These are phyloP conservation scores for Augochlorella aurata DNA, from an alignment of 2,888 invertebrate species.

Conservation along the genomic window DNA sequence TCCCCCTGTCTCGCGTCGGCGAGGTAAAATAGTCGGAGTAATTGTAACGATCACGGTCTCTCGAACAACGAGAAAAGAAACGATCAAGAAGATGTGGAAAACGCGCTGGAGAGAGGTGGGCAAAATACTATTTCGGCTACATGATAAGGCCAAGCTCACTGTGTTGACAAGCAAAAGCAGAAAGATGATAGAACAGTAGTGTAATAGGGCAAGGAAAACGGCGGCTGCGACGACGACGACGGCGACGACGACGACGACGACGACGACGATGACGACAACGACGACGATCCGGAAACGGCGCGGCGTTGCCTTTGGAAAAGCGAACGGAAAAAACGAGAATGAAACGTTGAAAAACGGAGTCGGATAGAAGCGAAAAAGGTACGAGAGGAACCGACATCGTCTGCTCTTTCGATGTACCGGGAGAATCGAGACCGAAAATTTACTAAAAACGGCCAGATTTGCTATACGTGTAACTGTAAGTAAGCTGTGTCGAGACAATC, in stretches of 20 bases:
- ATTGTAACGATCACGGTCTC: background rate
- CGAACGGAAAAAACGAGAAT: background rate
- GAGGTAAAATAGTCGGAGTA: background rate
- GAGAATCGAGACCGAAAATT: background rate
- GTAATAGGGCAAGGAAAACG: no score
- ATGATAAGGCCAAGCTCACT: background rate
- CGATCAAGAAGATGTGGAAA: constrained; percentile 24
- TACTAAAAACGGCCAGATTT: constrained; percentile 8
- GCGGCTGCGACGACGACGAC: no score
- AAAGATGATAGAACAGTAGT: no score
- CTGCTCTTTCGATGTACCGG: background rate
- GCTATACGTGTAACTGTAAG: background rate
- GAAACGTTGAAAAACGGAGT: background rate
- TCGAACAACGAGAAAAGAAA: background rate
- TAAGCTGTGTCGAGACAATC: constrained; percentile 1
- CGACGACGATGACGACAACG: background rate
- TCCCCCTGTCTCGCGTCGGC: background rate
- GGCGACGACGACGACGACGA: no score
- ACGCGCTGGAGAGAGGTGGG: constrained; percentile 64
- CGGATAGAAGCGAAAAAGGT: background rate
- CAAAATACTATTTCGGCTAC: constrained; percentile 63
- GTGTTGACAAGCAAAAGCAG: no score
- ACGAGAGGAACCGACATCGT: background rate
- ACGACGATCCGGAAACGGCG: background rate
- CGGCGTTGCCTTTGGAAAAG: background rate